Percentiles rank a stretch among this genome's conserved stretches.
These are phyloP conservation scores for Chorisops tibialis DNA, from an alignment of 2,888 invertebrate species.

Conservation along the genomic window DNA sequence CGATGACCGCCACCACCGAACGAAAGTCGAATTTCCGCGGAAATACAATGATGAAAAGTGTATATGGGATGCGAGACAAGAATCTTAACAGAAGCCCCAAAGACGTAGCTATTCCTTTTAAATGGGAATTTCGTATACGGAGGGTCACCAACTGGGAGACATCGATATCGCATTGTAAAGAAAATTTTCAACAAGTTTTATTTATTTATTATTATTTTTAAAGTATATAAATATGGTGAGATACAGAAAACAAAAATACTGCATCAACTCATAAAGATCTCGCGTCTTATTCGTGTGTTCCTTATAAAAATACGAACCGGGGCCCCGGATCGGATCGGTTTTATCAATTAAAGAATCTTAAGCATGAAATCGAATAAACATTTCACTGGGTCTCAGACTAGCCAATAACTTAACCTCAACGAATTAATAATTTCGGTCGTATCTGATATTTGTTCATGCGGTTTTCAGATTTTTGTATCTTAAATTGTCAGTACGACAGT, in stretches of 20 bases:
- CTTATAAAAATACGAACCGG: too few relatives aligned
- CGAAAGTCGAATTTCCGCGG: conserved; percentile 17
- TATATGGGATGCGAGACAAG: conserved; percentile 8
- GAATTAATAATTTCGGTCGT: conserved; percentile 24
- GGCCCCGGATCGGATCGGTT: background rate
- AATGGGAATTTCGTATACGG: background rate
- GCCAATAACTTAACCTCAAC: conserved; percentile 25
- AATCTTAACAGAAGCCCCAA: conserved; percentile 20
- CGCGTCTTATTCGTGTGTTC: conserved; percentile 3
- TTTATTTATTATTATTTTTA: too few relatives aligned
- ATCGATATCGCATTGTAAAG: conserved; percentile 5
- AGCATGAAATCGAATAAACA: conserved; percentile 25
- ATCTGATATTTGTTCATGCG: conserved; percentile 22
- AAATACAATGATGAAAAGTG: conserved; percentile 12
- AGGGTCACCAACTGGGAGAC: background rate
- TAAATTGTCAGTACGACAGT: background rate
- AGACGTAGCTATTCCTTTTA: conserved; percentile 18
- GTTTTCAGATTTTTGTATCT: conserved; percentile 14
- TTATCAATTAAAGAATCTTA: conserved; percentile 24
- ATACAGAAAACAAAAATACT: conserved; percentile 10
- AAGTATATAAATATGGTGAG: too few relatives aligned
- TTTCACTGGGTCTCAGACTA: conserved; percentile 14
- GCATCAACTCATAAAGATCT: conserved; percentile 11
- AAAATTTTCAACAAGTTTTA: conserved; percentile 8
- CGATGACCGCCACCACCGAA: conserved; percentile 17